phyloP scores from a whole-genome alignment of 2,888 invertebrate species.

The Camponotus fellah region DNA sequence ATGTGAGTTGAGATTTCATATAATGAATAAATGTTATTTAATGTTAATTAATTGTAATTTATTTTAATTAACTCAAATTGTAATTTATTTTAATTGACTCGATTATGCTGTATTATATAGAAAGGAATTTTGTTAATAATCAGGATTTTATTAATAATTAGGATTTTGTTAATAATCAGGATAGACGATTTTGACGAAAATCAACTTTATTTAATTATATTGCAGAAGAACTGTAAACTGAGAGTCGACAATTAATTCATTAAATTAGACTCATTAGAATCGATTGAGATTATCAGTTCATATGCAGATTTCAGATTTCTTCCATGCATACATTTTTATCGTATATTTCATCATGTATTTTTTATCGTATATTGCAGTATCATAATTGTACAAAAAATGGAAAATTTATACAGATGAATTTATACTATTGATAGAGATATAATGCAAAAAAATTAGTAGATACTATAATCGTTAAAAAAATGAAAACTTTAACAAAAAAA shows the following conservation, averaged over 20 bases:
- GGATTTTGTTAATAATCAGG: background rate
- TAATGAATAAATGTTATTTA: background rate
- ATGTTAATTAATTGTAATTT: background rate
- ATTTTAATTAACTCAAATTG: background rate
- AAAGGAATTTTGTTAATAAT: background rate
- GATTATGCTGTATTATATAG: background rate
- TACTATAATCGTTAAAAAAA: background rate
- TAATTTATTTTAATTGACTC: background rate
- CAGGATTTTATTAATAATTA: background rate
- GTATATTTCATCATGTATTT: background rate
- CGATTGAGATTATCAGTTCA: no score
- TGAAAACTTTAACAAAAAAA: background rate
- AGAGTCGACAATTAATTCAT: no score
- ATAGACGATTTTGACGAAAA: background rate
- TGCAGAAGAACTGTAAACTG: no score
- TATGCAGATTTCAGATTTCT: background rate
- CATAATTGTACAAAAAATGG: background rate
- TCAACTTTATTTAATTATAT: constrained; percentile 1
- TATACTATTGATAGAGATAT: background rate
- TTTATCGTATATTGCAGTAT: background rate
- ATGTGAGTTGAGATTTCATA: background rate
- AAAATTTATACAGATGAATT: background rate
- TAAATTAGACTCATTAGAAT: no score
- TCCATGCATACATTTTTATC: background rate
- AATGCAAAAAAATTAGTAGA: background rate